Evolutionary conservation across 2,888 invertebrate genomes (phyloP), one percentile per base, ranked within the genome.

Genomic region (Drosophila flavopinicola): DNA sequence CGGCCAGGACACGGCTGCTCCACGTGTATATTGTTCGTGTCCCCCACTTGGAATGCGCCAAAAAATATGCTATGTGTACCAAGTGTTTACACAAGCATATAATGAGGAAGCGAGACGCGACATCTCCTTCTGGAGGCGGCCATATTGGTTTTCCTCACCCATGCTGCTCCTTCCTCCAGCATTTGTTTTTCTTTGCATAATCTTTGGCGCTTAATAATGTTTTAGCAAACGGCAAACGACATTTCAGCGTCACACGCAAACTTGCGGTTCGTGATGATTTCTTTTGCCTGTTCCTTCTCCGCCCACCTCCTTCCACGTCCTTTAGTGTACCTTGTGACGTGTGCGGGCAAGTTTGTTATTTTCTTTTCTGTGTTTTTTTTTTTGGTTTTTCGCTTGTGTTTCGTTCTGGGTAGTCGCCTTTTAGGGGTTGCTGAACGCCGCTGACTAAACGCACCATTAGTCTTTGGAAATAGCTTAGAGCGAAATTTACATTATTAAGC

Each of bases 401-500:
- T 20, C 20, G 2, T 20, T 20, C 20, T 20, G 20, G 20, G 20
- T 20, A 20, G 37, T 66, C 39, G 48, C 53, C 54, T 66, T 60
- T 61, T 64, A 35, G 73, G 84, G 78, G 84, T 67, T 66, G 83
- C 57, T 39, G 35, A 30, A 37, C 29, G 47, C 15, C 52, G 57
- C 58, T 44, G 53, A 65, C 82, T 75, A 77, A 88, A 86, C 84
- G 85, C 87, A 70, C 85, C 87, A 87, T 87, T 87, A 87, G 88
- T 85, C 86, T 85, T 86, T 78, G 78, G 85, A 85, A 87, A 87
- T 87, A 78, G 87, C 87, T 87, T 85, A 72, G 69, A 86, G 85
- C 76, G 63, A 78, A 88, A 83, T 87, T 88, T 87, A 87, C 88
- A 88, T 87, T 87, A 87, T 87, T 87, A 87, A 87, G 83, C 86